Evolutionary conservation across 1,140 invertebrate genomes (phyloP), one percentile per base, ranked within the genome.

Genomic region (Sinonovacula constricta): DNA sequence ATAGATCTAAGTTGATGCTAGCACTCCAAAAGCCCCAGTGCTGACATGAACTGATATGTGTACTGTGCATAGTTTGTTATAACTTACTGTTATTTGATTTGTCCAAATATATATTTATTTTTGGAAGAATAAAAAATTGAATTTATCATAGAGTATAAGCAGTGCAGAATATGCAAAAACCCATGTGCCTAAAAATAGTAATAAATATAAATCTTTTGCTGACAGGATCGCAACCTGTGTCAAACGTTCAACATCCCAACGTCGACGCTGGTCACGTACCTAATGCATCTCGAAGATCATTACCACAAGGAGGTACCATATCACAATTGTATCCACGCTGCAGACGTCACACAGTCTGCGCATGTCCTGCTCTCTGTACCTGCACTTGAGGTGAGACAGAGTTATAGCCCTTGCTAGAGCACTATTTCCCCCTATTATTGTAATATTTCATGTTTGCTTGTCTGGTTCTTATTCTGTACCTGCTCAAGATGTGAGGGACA

Each of bases 201-300:
- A 1, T 24, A 1, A 1, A 53, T 54, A 24, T 31, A 30, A 28
- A 7, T 76, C 56, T 49, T 83, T 79, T 84, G 78, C 83, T 87
- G 94, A 85, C 94, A 97, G 93, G 95, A 95, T 91, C 94, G 97
- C 83, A 96, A 97, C 88, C 92, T 98, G 84, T 91, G 98, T 88
- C 97, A 97, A 90, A 95, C 95, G 59, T 95, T 99, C 90, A 95
- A 98, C 92, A 99, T 99, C 90, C 95, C 96, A 76, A 94, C 97
- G 51, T 96, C 96, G 91, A 98, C 95, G 66, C 95, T 99, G 91
- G 93, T 99, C 85, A 97, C 96, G 74, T 99, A 98, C 92, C 94
- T 99, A 92, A 95, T 98, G 93, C 98, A 98, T 69, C 93, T 99
- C 80, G 98, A 99, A 92, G 97, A 99, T 92, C 97, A 99, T 92